These are phyloP conservation scores for Carettochelys insculpta DNA, from an alignment of 2,113 vertebrate species.

Conservation along the genomic window DNA sequence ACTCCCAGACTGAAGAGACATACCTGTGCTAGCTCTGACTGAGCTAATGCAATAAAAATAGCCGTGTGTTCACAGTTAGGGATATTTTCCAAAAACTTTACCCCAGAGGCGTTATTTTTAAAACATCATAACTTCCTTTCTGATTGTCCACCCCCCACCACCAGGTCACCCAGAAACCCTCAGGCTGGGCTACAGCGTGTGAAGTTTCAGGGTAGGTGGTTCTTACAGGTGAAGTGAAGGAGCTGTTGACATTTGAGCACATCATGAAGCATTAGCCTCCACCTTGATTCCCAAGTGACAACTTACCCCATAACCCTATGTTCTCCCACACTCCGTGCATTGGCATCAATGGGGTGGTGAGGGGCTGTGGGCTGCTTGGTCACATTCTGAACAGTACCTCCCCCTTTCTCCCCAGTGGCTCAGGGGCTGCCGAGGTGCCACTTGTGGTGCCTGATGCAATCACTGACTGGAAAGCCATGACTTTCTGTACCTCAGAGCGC, in stretches of 20 bases:
- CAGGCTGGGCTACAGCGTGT: not conserved
- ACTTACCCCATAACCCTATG: not conserved
- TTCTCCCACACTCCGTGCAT: no score
- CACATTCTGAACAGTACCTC: not conserved
- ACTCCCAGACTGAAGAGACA: not conserved
- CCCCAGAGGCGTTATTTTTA: not conserved
- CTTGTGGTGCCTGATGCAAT: slow-evolving; percentile 86
- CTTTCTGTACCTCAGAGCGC: slow-evolving; percentile 81
- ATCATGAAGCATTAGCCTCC: not conserved
- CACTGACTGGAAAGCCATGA: slow-evolving; percentile 88
- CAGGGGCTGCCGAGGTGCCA: slow-evolving; percentile 73
- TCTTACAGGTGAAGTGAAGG: not conserved
- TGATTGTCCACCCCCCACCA: not conserved
- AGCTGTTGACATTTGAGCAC: not conserved
- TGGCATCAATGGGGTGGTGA: not conserved
- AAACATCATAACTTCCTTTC: not conserved
- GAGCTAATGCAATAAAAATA: not conserved
- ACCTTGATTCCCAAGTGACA: not conserved
- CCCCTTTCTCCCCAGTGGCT: slow-evolving; percentile 63
- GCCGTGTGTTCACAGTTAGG: no score
- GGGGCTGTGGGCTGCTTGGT: not conserved
- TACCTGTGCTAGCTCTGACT: not conserved
- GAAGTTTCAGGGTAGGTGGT: not conserved
- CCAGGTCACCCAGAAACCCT: not conserved
- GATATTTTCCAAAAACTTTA: not conserved